A percentile compares a stretch with the other conserved stretches of the same genome.
Evolutionary conservation across 1,140 invertebrate species (phyloP).

Genomic region (Pogonomyrmex californicus): DNA sequence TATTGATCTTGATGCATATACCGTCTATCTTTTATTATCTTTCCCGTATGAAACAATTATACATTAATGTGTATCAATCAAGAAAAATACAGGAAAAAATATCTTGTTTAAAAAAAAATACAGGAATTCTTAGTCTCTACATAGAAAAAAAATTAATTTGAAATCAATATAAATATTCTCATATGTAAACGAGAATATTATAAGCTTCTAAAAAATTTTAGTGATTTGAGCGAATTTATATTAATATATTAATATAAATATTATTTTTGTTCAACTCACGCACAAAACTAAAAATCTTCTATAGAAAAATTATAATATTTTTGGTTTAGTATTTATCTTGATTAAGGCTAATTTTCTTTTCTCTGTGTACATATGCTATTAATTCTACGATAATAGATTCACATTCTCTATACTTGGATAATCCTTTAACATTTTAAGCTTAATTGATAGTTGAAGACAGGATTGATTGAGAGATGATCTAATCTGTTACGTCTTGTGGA

Average conservation of each 20-base stretch:
- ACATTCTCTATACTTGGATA: not conserved
- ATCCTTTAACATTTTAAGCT: not conserved
- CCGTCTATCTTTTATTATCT: not conserved
- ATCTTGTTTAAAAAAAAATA: not conserved
- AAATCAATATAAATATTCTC: no score
- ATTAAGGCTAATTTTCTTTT: no score
- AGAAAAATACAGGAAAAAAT: not conserved
- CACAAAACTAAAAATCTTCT: no score
- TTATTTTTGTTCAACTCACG: no score
- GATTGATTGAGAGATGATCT: slow-evolving; percentile 8
- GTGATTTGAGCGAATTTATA: no score
- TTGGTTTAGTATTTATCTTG: no score
- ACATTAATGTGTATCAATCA: not conserved
- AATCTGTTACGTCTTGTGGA: slow-evolving; percentile 20
- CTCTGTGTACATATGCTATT: not conserved
- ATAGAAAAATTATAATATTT: no score
- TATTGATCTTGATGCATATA: not conserved
- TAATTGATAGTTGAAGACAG: slow-evolving; percentile 35
- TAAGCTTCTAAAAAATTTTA: no score
- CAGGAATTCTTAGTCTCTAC: not conserved
- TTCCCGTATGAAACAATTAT: not conserved
- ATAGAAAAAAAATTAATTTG: no score
- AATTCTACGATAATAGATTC: not conserved
- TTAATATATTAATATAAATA: no score
- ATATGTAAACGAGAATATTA: no score